Evolutionary conservation across 2,888 invertebrate genomes (phyloP).

Genomic region (Lymantria dispar): DNA sequence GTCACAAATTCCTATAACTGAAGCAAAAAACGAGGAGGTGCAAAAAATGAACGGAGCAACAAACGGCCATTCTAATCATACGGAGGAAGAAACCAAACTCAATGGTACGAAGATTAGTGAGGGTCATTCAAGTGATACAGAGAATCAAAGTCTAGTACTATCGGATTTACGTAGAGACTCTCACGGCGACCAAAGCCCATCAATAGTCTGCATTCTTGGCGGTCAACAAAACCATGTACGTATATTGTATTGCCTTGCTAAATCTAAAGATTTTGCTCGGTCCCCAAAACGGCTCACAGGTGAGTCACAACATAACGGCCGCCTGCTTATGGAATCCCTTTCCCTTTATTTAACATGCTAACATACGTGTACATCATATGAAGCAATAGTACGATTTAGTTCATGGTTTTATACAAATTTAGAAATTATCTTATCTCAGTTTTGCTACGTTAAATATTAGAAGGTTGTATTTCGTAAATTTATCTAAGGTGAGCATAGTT

Average conservation of each 20-base stretch:
- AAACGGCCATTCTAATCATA: conserved; percentile 36
- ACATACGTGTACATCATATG: conserved; percentile 2
- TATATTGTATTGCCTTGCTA: conserved; percentile 31
- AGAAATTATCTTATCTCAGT: conserved; percentile 66
- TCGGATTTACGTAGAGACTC: conserved; percentile 58
- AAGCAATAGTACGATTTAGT: conserved; percentile 17
- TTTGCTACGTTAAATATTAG: conserved; percentile 36
- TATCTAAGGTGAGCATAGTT: conserved; percentile 53
- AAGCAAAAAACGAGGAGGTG: conserved; percentile 58
- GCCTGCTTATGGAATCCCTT: conserved; percentile 25
- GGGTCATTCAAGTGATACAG: conserved; percentile 40
- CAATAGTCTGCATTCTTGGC: conserved; percentile 79
- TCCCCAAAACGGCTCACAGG: conserved; percentile 28
- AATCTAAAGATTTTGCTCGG: conserved; percentile 12
- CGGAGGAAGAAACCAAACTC: conserved; percentile 35
- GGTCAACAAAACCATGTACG: conserved; percentile 79
- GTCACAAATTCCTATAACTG: conserved; percentile 53
- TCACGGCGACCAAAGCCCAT: conserved; percentile 69
- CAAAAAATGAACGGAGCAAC: conserved; percentile 30
- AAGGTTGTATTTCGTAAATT: conserved; percentile 52
- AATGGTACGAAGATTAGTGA: conserved; percentile 49
- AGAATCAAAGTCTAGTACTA: conserved; percentile 36
- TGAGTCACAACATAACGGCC: conserved; percentile 32
- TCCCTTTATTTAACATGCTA: conserved; percentile 15
- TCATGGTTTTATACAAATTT: conserved; percentile 22